phyloP scores from a whole-genome alignment of 2,888 invertebrate genomes.

The Tetranychus piercei region DNA sequence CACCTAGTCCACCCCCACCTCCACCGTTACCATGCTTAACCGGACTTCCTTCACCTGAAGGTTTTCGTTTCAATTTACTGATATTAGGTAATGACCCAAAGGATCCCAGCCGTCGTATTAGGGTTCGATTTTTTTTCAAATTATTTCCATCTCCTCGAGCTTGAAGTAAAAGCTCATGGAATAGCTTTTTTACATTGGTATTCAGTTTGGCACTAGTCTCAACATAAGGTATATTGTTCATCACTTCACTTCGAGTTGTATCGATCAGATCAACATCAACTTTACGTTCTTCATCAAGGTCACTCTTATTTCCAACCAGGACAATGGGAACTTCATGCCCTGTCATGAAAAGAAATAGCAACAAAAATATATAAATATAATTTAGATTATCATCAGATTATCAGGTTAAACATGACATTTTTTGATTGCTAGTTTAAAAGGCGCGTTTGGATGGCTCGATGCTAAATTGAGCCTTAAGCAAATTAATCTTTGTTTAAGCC shows the following conservation, averaged over 20 bases:
- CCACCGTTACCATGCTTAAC: not conserved
- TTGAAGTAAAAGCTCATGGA: slow-evolving; percentile 26
- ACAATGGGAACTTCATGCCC: slow-evolving; percentile 24
- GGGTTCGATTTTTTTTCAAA: slow-evolving; percentile 13
- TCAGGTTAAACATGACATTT: too few species aligned
- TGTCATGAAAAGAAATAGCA: not conserved
- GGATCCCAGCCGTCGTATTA: slow-evolving; percentile 24
- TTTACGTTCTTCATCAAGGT: slow-evolving; percentile 24
- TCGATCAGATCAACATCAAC: slow-evolving; percentile 24
- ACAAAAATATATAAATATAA: too few species aligned
- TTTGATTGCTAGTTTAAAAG: too few species aligned
- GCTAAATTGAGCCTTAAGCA: too few species aligned
- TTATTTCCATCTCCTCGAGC: slow-evolving; percentile 32
- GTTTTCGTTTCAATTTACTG: slow-evolving; percentile 4
- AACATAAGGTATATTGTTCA: slow-evolving; percentile 25
- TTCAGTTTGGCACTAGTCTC: slow-evolving; percentile 29
- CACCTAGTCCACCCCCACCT: not conserved
- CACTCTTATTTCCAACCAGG: slow-evolving; percentile 28
- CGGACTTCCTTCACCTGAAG: not conserved
- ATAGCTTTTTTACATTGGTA: slow-evolving; percentile 26
- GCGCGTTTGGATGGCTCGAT: too few species aligned
- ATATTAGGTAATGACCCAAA: slow-evolving; percentile 23
- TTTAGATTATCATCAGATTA: too few species aligned
- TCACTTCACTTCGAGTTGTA: slow-evolving; percentile 20
- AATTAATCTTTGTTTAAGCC: too few species aligned